phyloP scores from a whole-genome alignment of 2,113 vertebrate genomes.

The Rutilus rutilus region DNA sequence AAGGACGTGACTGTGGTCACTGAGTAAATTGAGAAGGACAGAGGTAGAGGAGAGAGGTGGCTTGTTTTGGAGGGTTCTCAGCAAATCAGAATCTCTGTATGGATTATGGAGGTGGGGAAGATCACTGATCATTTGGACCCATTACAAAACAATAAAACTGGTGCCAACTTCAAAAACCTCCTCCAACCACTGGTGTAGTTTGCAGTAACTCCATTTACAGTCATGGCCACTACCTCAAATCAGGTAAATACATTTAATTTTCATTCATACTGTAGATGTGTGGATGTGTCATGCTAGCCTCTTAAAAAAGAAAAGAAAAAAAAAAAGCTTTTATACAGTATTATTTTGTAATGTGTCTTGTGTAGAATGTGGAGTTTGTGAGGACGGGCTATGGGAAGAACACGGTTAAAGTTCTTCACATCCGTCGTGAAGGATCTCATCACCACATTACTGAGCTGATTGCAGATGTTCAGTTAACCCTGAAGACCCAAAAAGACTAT shows the following conservation, averaged over 20 bases:
- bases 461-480: slow-evolving; percentile 84
- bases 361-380: slow-evolving; percentile 88
- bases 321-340: neutral
- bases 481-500: slow-evolving; percentile 87
- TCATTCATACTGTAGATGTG: neutral
- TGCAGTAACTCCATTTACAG: slow-evolving; percentile 6
- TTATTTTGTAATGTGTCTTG: slow-evolving; percentile 25
- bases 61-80: slow-evolving; percentile 1
- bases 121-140: slow-evolving; percentile 41
- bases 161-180: neutral
- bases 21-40: neutral
- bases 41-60: neutral
- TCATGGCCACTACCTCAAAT: slow-evolving; percentile 66
- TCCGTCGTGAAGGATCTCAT: slow-evolving; percentile 79
- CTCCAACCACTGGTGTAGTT: slow-evolving; percentile 16
- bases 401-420: slow-evolving; percentile 84
- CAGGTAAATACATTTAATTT: slow-evolving; percentile 62
- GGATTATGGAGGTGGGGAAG: slow-evolving; percentile 11
- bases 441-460: slow-evolving; percentile 86
- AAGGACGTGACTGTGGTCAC: slow-evolving; percentile 2
- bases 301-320: neutral
- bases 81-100: slow-evolving; percentile 16
- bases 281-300: neutral
- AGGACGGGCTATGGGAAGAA: slow-evolving; percentile 93
- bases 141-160: slow-evolving; percentile 49